A percentile compares a stretch with the other conserved stretches of the same genome.
phyloP scores from a whole-genome alignment of 2,113 vertebrate genomes.

The Burhinus oedicnemus region DNA sequence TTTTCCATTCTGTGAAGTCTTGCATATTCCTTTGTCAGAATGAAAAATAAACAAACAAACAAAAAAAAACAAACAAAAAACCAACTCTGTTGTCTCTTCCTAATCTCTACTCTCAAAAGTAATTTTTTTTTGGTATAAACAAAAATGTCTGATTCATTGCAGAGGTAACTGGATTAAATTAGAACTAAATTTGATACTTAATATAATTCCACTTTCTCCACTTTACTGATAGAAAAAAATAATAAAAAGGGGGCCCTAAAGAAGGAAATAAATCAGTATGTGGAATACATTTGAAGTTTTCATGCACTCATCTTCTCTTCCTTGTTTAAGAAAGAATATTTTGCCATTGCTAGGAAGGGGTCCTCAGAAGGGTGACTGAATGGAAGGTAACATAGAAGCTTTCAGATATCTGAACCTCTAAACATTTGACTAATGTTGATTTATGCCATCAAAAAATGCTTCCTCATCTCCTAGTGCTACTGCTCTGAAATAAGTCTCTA shows the following conservation, averaged over 20 bases:
- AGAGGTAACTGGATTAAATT: neutral
- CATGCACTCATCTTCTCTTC: neutral
- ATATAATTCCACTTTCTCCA: neutral
- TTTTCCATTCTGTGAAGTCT: neutral
- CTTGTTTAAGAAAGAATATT: neutral
- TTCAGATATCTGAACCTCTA: neutral
- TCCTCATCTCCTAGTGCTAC: neutral
- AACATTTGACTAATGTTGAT: neutral
- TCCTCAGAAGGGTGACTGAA: neutral
- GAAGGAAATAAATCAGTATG: neutral
- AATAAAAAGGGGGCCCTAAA: neutral
- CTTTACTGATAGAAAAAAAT: neutral
- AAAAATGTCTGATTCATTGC: neutral
- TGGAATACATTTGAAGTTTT: neutral
- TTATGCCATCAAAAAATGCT: neutral
- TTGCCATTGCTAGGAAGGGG: neutral
- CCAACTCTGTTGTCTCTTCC: neutral
- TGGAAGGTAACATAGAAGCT: neutral
- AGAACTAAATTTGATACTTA: neutral
- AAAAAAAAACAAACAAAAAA: fast-evolving
- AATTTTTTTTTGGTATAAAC: fast-evolving
- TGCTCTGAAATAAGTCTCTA: neutral
- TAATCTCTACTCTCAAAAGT: fast-evolving
- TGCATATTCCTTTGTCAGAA: neutral
- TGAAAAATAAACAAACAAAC: neutral